Evolutionary conservation across 2,888 invertebrate genomes (phyloP), one percentile per base, ranked within the genome.

Genomic region (Drosophila vallismaia): DNA sequence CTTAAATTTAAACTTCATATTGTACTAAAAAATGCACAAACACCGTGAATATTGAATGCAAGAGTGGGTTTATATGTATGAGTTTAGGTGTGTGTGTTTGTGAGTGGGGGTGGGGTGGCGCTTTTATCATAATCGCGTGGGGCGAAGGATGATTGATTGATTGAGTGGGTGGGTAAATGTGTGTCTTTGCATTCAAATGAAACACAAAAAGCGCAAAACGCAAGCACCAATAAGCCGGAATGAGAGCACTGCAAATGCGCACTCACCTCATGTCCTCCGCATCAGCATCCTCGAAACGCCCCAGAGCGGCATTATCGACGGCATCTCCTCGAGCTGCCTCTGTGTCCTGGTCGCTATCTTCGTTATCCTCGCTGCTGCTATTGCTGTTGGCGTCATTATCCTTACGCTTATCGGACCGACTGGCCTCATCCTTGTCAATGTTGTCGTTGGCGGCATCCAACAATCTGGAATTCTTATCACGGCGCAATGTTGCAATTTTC

Each of bases 401-500:
- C 46, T 64, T 71, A 29, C 76, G 80, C 73, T 86, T 85, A 71
- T 87, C 87, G 66, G 86, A 75, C 72, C 66, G 83, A 70, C 51
- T 75, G 76, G 53, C 86, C 53, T 81, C 85, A 48, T 84, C 79
- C 77, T 86, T 88, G 78, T 87, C 89, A 82, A 86, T 88, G 71
- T 85, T 86, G 79, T 89, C 88, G 83, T 89, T 89, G 78, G 83
- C 83, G 42, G 83, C 89, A 79, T 90, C 90, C 77, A 89, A 86
- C 85, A 91, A 87, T 87, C 89, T 88, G 88, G 89, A 83, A 81
- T 91, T 90, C 85, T 91, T 92, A 89, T 92, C 92, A 84, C 90
- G 90, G 77, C 91, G 89, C 75, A 92, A 76, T 71, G 92, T 92
- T 88, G 96, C 96, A 92, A 97, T 96, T 93, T 97, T 97, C 92